Evolutionary conservation across 1,140 invertebrate species (phyloP).

Genomic region (Trialeurodes vaporariorum): DNA sequence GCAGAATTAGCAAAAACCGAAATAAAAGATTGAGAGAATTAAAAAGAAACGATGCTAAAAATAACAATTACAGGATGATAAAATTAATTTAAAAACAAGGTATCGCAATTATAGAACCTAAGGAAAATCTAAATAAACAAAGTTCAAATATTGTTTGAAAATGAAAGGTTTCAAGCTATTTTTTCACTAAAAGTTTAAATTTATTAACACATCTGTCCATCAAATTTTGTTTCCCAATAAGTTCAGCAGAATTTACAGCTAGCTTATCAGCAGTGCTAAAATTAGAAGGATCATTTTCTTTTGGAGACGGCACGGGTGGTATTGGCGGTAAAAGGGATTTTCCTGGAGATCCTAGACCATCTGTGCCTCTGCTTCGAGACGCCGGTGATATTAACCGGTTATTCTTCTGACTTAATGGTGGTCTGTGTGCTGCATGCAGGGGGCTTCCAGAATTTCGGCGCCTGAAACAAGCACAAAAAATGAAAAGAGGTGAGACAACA

Average conservation of each 20-base stretch:
- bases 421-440: constrained; percentile 14
- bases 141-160: too few species aligned
- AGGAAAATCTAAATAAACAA: too few species aligned
- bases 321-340: not conserved
- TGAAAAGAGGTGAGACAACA: too few species aligned
- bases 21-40: too few species aligned
- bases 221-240: not conserved
- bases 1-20: too few species aligned
- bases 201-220: not conserved
- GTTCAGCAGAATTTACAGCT: not conserved
- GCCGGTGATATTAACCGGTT: not conserved
- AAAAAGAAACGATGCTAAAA: too few species aligned
- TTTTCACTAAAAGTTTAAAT: not conserved
- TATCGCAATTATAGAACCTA: too few species aligned
- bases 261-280: not conserved
- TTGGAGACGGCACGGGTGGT: not conserved
- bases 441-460: constrained; percentile 64
- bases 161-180: too few species aligned
- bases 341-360: not conserved
- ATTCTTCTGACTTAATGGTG: not conserved
- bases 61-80: too few species aligned
- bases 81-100: too few species aligned
- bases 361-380: not conserved
- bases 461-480: too few species aligned
- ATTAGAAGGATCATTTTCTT: not conserved